Conservation (phyloP, 2,113 vertebrate genomes). For the Xenopus borealis region DNA sequence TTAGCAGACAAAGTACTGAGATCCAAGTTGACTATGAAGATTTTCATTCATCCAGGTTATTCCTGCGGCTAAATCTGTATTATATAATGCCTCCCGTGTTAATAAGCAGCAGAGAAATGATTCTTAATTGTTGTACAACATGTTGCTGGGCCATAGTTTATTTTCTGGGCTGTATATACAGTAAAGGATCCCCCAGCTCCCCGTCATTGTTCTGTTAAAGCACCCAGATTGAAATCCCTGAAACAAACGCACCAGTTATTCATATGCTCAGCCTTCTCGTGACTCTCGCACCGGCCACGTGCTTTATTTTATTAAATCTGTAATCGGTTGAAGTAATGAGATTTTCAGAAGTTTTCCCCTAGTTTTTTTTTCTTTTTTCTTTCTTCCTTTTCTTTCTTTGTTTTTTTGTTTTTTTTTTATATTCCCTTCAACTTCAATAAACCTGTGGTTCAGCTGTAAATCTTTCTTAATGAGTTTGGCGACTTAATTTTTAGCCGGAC, state of each 20-base stretch:
- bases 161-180: too few relatives aligned
- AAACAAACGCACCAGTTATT: conserved; percentile 4
- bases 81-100: too few relatives aligned
- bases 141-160: too few relatives aligned
- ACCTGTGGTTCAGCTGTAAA: conserved; percentile 34
- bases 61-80: too few relatives aligned
- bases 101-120: too few relatives aligned
- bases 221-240: background rate
- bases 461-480: conserved; percentile 38
- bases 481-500: conserved; percentile 37
- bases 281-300: background rate
- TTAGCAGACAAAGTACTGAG: too few relatives aligned
- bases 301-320: conserved; percentile 23
- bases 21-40: too few relatives aligned
- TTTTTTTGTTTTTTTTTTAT: background rate
- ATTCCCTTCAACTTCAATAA: conserved; percentile 19
- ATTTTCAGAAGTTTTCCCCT: background rate
- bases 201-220: too few relatives aligned
- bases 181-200: too few relatives aligned
- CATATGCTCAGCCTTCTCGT: background rate
- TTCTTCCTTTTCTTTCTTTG: conserved; percentile 1
- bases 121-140: too few relatives aligned
- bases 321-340: conserved; percentile 24
- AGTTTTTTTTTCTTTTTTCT: background rate
- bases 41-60: too few relatives aligned